Percentiles rank a stretch among this genome's conserved stretches.
Evolutionary conservation across 2,888 invertebrate species (phyloP).

Genomic region (Mechanitis mazaeus): DNA sequence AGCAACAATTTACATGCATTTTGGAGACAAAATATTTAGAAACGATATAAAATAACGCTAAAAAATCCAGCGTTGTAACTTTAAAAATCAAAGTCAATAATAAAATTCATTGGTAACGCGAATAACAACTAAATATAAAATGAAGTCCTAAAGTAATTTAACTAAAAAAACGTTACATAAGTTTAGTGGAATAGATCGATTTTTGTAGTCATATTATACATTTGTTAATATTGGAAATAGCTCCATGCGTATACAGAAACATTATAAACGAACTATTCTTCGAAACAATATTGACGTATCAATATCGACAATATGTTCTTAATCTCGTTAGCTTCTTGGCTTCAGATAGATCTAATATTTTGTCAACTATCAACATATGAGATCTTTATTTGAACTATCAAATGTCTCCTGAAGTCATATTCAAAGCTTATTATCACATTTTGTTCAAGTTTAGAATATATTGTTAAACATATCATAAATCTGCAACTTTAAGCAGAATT

Average conservation of each 20-base stretch:
- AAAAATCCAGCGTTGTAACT: conserved; percentile 9
- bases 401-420: conserved; percentile 55
- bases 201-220: conserved; percentile 26
- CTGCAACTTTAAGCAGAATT: conserved; percentile 17
- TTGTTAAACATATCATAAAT: conserved; percentile 25
- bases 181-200: conserved; percentile 29
- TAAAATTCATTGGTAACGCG: conserved; percentile 74
- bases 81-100: conserved; percentile 28
- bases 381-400: conserved; percentile 74
- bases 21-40: conserved; percentile 9
- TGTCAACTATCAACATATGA: conserved; percentile 70
- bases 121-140: conserved; percentile 63
- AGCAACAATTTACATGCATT: not conserved
- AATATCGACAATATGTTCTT: conserved; percentile 20
- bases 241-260: conserved; percentile 17
- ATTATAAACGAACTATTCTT: conserved; percentile 10
- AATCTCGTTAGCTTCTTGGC: conserved; percentile 66
- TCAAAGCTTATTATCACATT: conserved; percentile 69
- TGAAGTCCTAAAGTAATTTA: conserved; percentile 52
- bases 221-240: conserved; percentile 15
- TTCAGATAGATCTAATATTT: conserved; percentile 68
- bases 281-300: conserved; percentile 16
- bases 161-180: conserved; percentile 27
- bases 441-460: conserved; percentile 50
- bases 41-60: conserved; percentile 8